Percentiles rank a stretch among this genome's conserved stretches.
Evolutionary conservation across 1,140 invertebrate genomes (phyloP).

Genomic region (Zaprionus ghesquierei): DNA sequence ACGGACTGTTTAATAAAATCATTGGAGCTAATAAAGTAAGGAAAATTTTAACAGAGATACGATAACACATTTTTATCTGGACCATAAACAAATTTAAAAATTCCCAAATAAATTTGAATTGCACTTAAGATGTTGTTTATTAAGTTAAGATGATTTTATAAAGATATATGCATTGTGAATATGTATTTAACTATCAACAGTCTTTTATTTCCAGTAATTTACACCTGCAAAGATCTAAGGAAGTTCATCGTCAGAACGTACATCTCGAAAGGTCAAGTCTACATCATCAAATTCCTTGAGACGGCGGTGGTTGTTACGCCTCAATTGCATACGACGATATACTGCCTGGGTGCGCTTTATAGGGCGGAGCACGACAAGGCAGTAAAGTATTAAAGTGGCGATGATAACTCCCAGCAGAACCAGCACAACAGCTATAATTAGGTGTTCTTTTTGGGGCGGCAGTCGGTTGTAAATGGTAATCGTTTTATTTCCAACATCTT

Average conservation of each 20-base stretch:
- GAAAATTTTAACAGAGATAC: background rate
- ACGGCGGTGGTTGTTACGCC: constrained; percentile 23
- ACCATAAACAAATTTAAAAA: background rate
- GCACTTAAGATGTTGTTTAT: background rate
- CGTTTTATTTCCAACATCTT: constrained; percentile 21
- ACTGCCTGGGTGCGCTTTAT: constrained; percentile 27
- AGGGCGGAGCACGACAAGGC: constrained; percentile 32
- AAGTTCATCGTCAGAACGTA: background rate
- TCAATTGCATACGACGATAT: constrained; percentile 29
- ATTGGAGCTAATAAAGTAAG: background rate
- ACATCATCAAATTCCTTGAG: constrained; percentile 44
- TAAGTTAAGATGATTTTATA: background rate
- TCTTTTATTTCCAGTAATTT: constrained; percentile 10
- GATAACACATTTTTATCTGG: background rate
- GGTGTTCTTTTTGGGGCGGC: constrained; percentile 15
- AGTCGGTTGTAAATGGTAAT: constrained; percentile 3
- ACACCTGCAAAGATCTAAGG: background rate
- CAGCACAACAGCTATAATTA: constrained; percentile 32
- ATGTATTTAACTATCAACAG: constrained; percentile 14
- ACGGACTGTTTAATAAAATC: background rate
- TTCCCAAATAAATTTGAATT: background rate
- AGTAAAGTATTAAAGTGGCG: constrained; percentile 32
- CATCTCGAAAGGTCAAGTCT: constrained; percentile 30
- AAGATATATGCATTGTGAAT: background rate
- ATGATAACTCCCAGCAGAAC: constrained; percentile 34